Conservation (phyloP, 2,797 vertebrate species). For the Pangasius sanitwongsei region DNA sequence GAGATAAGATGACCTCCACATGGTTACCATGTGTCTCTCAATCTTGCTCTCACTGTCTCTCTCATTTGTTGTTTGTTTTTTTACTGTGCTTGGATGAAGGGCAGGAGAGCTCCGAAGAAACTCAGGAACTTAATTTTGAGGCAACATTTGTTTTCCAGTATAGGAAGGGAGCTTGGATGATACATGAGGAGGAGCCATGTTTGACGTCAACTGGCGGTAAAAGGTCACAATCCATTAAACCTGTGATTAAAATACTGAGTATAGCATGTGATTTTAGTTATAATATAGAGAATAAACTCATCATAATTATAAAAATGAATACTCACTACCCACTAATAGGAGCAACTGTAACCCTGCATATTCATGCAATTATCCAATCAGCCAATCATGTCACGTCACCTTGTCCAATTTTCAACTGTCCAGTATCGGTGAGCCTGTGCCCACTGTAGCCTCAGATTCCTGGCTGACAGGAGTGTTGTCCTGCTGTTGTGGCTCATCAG, state of each 20-base stretch:
- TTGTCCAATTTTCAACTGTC: not conserved
- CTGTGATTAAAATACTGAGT: not conserved
- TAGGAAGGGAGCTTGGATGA: constrained; percentile 18
- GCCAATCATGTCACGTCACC: not conserved
- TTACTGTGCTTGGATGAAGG: constrained; percentile 36
- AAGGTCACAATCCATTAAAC: constrained; percentile 7
- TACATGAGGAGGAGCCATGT: constrained; percentile 18
- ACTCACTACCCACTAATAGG: not conserved
- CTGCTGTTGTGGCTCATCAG: not conserved
- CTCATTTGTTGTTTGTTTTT: constrained; percentile 19
- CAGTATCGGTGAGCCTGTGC: not conserved
- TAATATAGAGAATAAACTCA: not conserved
- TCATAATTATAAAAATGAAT: not conserved
- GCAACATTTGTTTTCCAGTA: constrained; percentile 37
- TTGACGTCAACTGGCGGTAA: constrained; percentile 19
- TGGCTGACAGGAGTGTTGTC: not conserved
- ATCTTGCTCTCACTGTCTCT: constrained; percentile 39
- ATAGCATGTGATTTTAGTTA: not conserved
- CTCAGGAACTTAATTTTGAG: constrained; percentile 37
- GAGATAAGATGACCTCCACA: constrained; percentile 73
- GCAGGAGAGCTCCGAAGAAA: constrained; percentile 34
- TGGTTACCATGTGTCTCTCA: constrained; percentile 63
- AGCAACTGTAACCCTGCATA: not conserved
- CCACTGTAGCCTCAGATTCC: not conserved
- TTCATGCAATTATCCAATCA: not conserved